Evolutionary conservation across 2,888 invertebrate genomes (phyloP), one percentile per base, ranked within the genome.

Genomic region (Tuberolachnus salignus): DNA sequence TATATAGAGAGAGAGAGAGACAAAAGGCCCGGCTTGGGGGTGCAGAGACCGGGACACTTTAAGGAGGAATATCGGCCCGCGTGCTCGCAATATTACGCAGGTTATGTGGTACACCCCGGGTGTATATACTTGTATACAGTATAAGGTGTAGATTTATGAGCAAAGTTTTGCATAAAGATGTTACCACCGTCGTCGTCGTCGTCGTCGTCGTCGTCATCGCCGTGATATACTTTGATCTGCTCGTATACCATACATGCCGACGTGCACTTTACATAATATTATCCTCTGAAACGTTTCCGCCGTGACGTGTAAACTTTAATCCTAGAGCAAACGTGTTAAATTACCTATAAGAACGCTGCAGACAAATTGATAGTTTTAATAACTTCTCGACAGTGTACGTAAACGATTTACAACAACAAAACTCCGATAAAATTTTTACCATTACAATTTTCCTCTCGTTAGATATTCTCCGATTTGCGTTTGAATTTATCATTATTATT

Each of bases 101-200:
- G 59, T 61, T 61, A 42, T 26, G 51, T 49, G 3, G 6, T 34
- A 34, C 3, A 34, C 34, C n/a, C n/a, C n/a, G n/a, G n/a, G n/a
- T n/a, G n/a, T n/a, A n/a, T 34, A 34, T 6, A 34, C 34, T 34
- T 34, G 6, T 34, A 34, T 34, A 34, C 6, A 34, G 6, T 34
- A 34, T 16, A 34, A 73, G 49, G 34, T 61, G 64, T 66, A 57
- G 66, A 67, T 67, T 75, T 75, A 75, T 57, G 75, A 75, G 26
- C 3, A 55, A 75, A 75, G 66, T 75, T 75, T 67, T 57, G 55
- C 57, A 64, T 64, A 67, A 75, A 75, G 46, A 75, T 67, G 66
- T 75, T 75, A 34, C 64, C 44, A 55, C 14, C 34, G 34, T 34
- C 34, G 34, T 4, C 34, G 34, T 6, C 34, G 34, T 6, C 34